Conservation (phyloP, 2,888 invertebrate species). For the Leptura quadrifasciata region DNA sequence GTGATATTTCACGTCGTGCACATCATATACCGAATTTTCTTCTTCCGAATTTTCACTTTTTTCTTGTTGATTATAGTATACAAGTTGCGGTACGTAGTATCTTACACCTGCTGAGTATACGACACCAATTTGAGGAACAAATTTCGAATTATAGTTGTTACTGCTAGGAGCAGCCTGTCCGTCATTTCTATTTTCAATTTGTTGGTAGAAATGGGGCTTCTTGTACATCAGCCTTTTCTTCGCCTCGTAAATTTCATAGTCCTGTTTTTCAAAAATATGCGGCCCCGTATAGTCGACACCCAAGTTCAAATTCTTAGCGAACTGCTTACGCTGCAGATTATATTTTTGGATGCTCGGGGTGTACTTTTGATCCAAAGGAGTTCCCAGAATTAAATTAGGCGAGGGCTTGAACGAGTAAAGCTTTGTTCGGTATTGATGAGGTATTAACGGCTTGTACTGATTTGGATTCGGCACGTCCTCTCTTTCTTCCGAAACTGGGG, state of each 20-base stretch:
- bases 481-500: conserved; percentile 67
- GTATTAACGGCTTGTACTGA: conserved; percentile 67
- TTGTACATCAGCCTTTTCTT: conserved; percentile 61
- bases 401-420: conserved; percentile 64
- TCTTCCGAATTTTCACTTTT: conserved; percentile 49
- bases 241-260: conserved; percentile 63
- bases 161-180: neutral
- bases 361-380: conserved; percentile 70
- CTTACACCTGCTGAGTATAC: conserved; percentile 71
- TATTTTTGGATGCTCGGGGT: conserved; percentile 66
- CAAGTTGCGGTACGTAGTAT: conserved; percentile 72
- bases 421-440: conserved; percentile 68
- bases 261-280: conserved; percentile 70
- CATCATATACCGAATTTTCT: conserved; percentile 71
- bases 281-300: conserved; percentile 71
- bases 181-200: conserved; percentile 32
- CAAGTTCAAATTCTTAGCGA: conserved; percentile 60
- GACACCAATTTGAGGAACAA: conserved; percentile 71
- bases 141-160: conserved; percentile 47
- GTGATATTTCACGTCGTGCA: conserved; percentile 67
- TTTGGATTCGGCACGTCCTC: conserved; percentile 70
- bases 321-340: conserved; percentile 63
- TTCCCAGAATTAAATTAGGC: conserved; percentile 68
- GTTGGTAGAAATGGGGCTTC: conserved; percentile 56
- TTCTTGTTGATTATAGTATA: conserved; percentile 58